Conservation (phyloP, 2,888 invertebrate genomes). For the Eueremaeus valkanovi region DNA sequence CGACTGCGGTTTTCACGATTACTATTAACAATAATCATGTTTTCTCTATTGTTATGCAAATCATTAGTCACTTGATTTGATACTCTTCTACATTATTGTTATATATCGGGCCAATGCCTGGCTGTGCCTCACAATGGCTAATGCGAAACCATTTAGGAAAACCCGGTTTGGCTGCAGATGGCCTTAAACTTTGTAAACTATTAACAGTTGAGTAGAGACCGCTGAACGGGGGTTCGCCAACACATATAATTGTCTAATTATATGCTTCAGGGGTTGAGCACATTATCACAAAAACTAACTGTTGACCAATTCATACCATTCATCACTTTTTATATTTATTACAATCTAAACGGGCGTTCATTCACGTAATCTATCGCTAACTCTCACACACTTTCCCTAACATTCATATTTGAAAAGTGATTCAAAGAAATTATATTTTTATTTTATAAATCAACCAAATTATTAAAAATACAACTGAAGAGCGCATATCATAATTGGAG, state of each 20-base stretch:
- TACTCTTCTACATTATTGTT: conserved; percentile 14
- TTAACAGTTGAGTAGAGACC: neutral
- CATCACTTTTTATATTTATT: conserved; percentile 22
- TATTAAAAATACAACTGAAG: too few species aligned
- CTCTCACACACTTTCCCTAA: neutral
- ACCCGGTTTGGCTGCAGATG: conserved; percentile 12
- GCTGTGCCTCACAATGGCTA: neutral
- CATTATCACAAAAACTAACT: conserved; percentile 23
- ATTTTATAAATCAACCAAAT: too few species aligned
- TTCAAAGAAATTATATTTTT: too few species aligned
- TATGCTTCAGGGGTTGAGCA: conserved; percentile 14
- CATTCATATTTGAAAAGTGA: neutral
- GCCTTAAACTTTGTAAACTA: conserved; percentile 17
- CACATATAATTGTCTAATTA: conserved; percentile 28
- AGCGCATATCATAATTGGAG: too few species aligned
- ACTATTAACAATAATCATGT: conserved; percentile 21
- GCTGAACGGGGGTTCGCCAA: neutral
- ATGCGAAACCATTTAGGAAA: neutral
- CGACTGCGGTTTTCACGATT: conserved; percentile 3
- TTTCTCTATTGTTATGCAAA: conserved; percentile 29
- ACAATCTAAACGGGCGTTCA: neutral
- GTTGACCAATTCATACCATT: conserved; percentile 27
- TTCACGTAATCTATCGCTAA: too few species aligned
- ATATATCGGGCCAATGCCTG: conserved; percentile 2
- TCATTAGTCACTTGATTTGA: conserved; percentile 23